Evolutionary conservation across 92 coral and sea anemone genomes (phyloP), one percentile per base, ranked within the genome.

Genomic region (Epizoanthus fatuus): DNA sequence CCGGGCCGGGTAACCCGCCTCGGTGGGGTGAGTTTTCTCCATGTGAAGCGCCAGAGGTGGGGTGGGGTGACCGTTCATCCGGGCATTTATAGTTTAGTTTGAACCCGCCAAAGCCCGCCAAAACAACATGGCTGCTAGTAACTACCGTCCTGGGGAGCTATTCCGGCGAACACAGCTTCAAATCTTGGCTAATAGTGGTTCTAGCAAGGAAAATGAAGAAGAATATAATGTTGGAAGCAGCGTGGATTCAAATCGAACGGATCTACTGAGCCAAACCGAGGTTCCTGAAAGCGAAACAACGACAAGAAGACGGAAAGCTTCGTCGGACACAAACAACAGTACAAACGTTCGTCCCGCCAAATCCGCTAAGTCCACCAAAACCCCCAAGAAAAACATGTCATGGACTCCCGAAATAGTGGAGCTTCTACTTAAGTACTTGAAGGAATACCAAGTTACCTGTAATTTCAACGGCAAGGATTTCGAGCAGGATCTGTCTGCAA

Each of bases 91-190:
- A 17, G 74, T 83, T 45, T 73, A 72, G 53, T 83, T 70, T 13
- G 47, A 66, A 83, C 75, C 81, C 72, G 72, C 87, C 87, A 72
- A 81, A 81, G 81, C 81, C 87, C 81, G 81, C 87, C 87, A 72
- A 73, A 84, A 84, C 73, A 84, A 72, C 71, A 73, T 42, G 81
- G 69, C 87, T 73, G 20, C 74, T 42, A 72, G 53, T 60, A 53
- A 29, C 72, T 58, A 57, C 87, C 73, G 63, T 74, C 87, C 79
- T 83, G 80, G 79, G 69, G 80, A 83, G 80, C 63, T 73, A 55
- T 59, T 72, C 73, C 74, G 88, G 59, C 65, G 63, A 84, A 29
- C 63, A 69, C 80, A 83, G 49, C 80, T 83, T 47, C 80, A 17
- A 83, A 58, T 69, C 63, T 5, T 51, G 75, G 37, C 17, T 22